phyloP scores from a whole-genome alignment of 2,888 invertebrate species.

The Drosophila colorata region DNA sequence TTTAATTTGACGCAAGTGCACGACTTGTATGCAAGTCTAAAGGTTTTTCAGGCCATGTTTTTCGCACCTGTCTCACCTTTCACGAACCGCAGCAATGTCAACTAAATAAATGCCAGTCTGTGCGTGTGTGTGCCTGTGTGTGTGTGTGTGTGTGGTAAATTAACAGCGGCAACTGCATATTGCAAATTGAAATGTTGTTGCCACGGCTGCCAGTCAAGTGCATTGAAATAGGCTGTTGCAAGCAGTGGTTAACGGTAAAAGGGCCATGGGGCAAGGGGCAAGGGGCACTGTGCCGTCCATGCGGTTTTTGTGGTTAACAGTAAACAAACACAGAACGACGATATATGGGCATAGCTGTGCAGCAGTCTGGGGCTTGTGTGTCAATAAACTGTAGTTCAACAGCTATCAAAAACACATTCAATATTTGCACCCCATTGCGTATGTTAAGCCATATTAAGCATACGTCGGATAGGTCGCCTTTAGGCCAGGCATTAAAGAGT shows the following conservation, averaged over 20 bases:
- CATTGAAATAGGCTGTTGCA: slow-evolving; percentile 11
- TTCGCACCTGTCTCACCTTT: slow-evolving; percentile 18
- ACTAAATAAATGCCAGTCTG: slow-evolving; percentile 13
- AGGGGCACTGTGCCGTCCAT: slow-evolving; percentile 5
- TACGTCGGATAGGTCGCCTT: slow-evolving; percentile 14
- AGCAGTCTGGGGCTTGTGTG: slow-evolving; percentile 6
- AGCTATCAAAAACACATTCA: slow-evolving; percentile 37
- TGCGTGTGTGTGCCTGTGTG: slow-evolving; percentile 10
- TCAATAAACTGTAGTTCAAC: slow-evolving; percentile 25
- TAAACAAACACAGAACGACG: slow-evolving; percentile 42
- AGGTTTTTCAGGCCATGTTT: slow-evolving; percentile 19
- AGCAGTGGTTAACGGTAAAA: not conserved
- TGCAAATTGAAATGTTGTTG: slow-evolving; percentile 54
- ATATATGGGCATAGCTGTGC: slow-evolving; percentile 12
- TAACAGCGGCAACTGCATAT: slow-evolving; percentile 40
- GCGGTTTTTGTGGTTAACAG: slow-evolving; percentile 49
- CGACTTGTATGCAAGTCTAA: slow-evolving; percentile 32
- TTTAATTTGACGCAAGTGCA: slow-evolving; percentile 42
- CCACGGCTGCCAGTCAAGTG: slow-evolving; percentile 21
- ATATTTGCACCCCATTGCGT: slow-evolving; percentile 38
- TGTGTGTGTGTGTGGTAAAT: slow-evolving; percentile 32
- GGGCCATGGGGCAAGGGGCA: not conserved
- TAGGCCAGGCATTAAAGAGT: not conserved
- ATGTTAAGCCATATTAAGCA: slow-evolving; percentile 30
- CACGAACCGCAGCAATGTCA: slow-evolving; percentile 26